phyloP scores from a whole-genome alignment of 2,888 invertebrate genomes.

The Spicauda simplicius region DNA sequence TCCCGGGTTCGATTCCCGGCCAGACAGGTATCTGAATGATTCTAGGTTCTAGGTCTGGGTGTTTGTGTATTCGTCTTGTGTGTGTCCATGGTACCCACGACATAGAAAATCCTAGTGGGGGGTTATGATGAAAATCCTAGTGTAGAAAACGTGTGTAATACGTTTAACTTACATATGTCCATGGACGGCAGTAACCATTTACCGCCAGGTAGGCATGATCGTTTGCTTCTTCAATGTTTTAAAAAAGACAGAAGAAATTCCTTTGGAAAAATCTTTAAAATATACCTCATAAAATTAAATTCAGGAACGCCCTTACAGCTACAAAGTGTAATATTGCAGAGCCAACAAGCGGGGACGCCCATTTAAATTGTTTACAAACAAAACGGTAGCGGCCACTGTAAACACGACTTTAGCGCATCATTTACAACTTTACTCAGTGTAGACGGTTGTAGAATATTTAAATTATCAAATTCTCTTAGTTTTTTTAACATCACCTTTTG shows the following conservation, averaged over 20 bases:
- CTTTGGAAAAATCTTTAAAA: too few relatives aligned
- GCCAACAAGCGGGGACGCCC: constrained; percentile 5
- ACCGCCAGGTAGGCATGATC: too few relatives aligned
- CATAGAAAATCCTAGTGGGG: too few relatives aligned
- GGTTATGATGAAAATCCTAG: too few relatives aligned
- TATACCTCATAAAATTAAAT: not conserved
- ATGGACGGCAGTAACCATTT: too few relatives aligned
- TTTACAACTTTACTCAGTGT: constrained; percentile 6
- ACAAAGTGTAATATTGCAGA: constrained; percentile 4
- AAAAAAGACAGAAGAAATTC: not conserved
- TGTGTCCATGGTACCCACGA: too few relatives aligned
- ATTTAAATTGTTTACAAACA: constrained; percentile 31
- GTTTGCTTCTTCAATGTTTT: too few relatives aligned
- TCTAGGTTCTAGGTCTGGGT: too few relatives aligned
- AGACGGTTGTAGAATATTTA: constrained; percentile 4
- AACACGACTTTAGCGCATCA: constrained; percentile 12
- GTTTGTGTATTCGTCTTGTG: too few relatives aligned
- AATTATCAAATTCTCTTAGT: not conserved
- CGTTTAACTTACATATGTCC: not conserved
- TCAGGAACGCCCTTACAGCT: not conserved
- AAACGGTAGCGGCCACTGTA: constrained; percentile 10
- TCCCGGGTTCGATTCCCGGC: too few relatives aligned
- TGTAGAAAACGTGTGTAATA: not conserved
- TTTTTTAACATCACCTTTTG: too few relatives aligned
- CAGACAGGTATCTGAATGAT: too few relatives aligned